Evolutionary conservation across 23 tunicate genomes (phyloP).

Genomic region (Ciona savignyi): DNA sequence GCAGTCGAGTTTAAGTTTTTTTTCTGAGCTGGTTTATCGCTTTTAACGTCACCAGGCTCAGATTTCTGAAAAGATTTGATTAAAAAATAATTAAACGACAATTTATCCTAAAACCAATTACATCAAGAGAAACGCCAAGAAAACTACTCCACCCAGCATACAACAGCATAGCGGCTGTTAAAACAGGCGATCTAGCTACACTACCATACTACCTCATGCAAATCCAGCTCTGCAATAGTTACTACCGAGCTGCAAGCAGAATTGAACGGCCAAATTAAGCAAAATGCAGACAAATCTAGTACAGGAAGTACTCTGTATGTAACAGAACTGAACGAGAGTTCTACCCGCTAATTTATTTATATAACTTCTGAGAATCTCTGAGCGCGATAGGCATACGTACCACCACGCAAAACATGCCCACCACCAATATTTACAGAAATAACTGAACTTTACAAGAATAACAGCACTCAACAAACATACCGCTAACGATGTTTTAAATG

Average conservation of each 20-base stretch:
- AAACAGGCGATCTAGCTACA: no score
- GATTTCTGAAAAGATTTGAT: neutral
- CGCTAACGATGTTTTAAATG: neutral
- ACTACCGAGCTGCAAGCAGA: neutral
- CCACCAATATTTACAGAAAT: neutral
- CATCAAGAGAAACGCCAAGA: neutral
- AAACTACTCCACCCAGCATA: neutral
- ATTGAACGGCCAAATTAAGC: neutral
- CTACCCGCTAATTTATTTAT: neutral
- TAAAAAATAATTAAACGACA: neutral
- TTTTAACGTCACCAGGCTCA: neutral
- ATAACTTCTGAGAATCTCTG: neutral
- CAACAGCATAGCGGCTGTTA: no score
- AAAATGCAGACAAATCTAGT: neutral
- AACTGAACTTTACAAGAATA: neutral
- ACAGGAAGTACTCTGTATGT: conserved; percentile 27
- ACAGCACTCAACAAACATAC: neutral
- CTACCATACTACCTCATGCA: no score
- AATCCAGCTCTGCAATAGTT: no score
- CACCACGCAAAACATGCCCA: neutral
- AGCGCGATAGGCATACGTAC: neutral
- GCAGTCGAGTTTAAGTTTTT: neutral
- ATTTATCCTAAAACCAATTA: neutral
- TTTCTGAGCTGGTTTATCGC: neutral
- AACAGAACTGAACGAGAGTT: neutral